A percentile compares a stretch with the other conserved stretches of the same genome.
phyloP scores from a whole-genome alignment of 1,140 invertebrate genomes.

The Calliphora vicina region DNA sequence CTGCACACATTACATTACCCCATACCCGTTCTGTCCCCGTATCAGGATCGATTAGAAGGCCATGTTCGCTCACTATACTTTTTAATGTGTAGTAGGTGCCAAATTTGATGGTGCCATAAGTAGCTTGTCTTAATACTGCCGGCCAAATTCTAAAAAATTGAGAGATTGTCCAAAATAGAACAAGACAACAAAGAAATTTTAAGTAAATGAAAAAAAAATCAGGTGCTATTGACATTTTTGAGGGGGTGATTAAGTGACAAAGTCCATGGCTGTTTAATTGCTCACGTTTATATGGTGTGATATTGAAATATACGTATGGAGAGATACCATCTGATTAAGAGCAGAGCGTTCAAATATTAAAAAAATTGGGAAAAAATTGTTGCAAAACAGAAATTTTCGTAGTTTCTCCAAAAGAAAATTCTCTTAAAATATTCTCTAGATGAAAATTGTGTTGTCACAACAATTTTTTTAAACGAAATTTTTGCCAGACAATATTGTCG shows the following conservation, averaged over 20 bases:
- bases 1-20: constrained; percentile 86
- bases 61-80: constrained; percentile 69
- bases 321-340: background rate
- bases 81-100: constrained; percentile 94
- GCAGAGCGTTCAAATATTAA: too few relatives aligned
- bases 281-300: background rate
- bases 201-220: background rate
- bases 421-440: too few relatives aligned
- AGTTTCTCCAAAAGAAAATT: too few relatives aligned
- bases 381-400: too few relatives aligned
- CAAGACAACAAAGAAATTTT: background rate
- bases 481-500: too few relatives aligned
- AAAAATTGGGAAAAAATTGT: too few relatives aligned
- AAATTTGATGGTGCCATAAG: constrained; percentile 97
- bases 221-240: background rate
- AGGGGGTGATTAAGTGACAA: background rate
- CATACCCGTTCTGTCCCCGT: constrained; percentile 75
- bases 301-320: background rate
- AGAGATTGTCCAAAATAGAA: background rate
- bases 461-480: too few relatives aligned
- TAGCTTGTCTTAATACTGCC: constrained; percentile 89
- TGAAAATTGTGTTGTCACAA: too few relatives aligned
- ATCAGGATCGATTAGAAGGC: constrained; percentile 66
- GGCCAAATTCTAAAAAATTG: constrained; percentile 81
- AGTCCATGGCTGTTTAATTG: background rate